A percentile compares a stretch with the other conserved stretches of the same genome.
Conservation (phyloP, 2,888 invertebrate genomes). For the Mongoloraphidia duomilia region DNA sequence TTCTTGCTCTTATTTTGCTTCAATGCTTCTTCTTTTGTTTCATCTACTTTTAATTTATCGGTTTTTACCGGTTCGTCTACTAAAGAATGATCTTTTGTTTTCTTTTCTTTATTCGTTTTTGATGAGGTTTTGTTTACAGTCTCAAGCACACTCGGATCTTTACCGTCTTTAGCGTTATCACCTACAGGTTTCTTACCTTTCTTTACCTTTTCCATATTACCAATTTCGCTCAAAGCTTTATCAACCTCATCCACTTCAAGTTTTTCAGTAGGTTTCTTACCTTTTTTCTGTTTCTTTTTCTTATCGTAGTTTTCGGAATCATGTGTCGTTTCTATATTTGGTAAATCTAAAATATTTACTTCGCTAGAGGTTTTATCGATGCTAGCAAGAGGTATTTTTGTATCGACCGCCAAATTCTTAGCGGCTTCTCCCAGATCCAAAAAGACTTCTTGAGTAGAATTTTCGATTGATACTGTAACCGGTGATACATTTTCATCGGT, state of each 20-base stretch:
- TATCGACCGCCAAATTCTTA: slow-evolving; percentile 19
- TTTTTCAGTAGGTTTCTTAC: slow-evolving; percentile 15
- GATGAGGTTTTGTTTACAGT: background rate
- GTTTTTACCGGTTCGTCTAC: background rate
- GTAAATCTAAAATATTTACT: slow-evolving; percentile 19
- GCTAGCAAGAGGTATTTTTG: slow-evolving; percentile 14
- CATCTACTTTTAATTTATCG: no score
- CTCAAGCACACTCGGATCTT: slow-evolving; percentile 7
- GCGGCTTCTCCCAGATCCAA: slow-evolving; percentile 22
- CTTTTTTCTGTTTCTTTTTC: slow-evolving; percentile 19
- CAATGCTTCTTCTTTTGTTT: background rate
- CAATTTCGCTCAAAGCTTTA: slow-evolving; percentile 32
- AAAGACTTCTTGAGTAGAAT: no score
- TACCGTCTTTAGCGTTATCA: slow-evolving; percentile 17
- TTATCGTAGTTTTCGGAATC: slow-evolving; percentile 11
- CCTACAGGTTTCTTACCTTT: slow-evolving; percentile 9
- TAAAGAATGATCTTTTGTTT: background rate
- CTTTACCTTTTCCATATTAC: slow-evolving; percentile 24
- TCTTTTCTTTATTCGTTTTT: background rate
- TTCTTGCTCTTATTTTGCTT: background rate
- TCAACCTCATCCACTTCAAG: slow-evolving; percentile 30
- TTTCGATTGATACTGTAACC: background rate
- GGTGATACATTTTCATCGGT: slow-evolving; percentile 3
- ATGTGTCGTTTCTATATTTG: slow-evolving; percentile 18
- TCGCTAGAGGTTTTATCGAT: slow-evolving; percentile 17